These are phyloP conservation scores for Corythornis cristatus DNA, from an alignment of 2,113 vertebrate genomes.

Conservation along the genomic window DNA sequence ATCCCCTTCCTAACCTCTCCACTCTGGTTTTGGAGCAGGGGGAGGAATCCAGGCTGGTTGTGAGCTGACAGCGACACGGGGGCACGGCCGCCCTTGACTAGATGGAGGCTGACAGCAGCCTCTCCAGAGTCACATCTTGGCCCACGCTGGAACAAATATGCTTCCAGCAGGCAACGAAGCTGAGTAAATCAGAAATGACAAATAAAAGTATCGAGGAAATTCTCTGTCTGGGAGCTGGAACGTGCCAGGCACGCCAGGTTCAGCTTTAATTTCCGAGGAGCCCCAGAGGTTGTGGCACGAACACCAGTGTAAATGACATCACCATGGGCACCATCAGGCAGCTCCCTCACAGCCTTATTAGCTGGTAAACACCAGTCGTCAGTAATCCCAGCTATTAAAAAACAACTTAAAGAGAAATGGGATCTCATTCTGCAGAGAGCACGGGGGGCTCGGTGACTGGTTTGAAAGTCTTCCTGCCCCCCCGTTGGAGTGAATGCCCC, in stretches of 20 bases:
- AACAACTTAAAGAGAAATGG: constrained; percentile 74
- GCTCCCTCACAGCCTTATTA: constrained; percentile 22
- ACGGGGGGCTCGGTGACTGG: constrained; percentile 48
- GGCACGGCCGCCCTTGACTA: not conserved
- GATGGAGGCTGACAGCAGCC: not conserved
- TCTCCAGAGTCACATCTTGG: not conserved
- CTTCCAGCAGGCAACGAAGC: not conserved
- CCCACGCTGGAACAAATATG: constrained; percentile 2
- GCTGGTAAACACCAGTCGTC: constrained; percentile 59
- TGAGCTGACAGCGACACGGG: accelerated
- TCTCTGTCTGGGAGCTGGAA: not conserved
- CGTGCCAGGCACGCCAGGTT: not conserved
- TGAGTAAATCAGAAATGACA: constrained; percentile 35
- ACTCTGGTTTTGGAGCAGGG: not conserved
- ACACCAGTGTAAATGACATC: constrained; percentile 29
- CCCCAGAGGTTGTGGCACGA: constrained; percentile 7
- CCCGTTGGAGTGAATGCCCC: constrained; percentile 23
- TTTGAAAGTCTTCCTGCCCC: constrained; percentile 49
- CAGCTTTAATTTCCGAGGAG: constrained; percentile 31
- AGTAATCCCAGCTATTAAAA: constrained; percentile 76
- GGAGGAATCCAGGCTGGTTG: not conserved
- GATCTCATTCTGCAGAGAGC: constrained; percentile 63
- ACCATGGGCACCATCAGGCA: constrained; percentile 50
- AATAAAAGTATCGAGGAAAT: constrained; percentile 35
- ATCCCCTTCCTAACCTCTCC: not conserved